Evolutionary conservation across 2,888 invertebrate species (phyloP), one percentile per base, ranked within the genome.

Genomic region (Ornithoptera alexandrae): DNA sequence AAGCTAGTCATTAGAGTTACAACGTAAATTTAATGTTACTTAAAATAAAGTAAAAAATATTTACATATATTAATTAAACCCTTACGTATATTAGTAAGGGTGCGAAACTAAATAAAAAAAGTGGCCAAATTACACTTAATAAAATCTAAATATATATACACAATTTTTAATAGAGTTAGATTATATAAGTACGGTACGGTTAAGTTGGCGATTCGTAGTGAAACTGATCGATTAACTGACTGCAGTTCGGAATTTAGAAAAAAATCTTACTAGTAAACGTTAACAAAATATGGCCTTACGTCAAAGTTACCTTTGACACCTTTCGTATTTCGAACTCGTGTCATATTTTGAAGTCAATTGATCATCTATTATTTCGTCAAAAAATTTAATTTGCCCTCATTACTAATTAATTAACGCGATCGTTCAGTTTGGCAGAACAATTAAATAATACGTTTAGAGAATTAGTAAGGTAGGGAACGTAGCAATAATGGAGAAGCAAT

Each of bases 121-220:
- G 93, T 92, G 93, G 93, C 93, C 93, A 93, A 93, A 93, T 90
- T 93, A 93, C 87, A 87, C 80, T 84, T 90, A 90, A 90, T 85
- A 83, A 87, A 89, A 90, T 90, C 87, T 87, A 90, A 90, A 91
- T 91, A 92, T 91, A 89, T 91, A 90, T 90, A 91, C 88, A 90
- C 87, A 83, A 83, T 85, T 88, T 88, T 88, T 85, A 85, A 86
- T 90, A 89, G 89, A 80, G 76, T 79, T 87, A 88, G 86, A 84
- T 71, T 82, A 80, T 79, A 76, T 84, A 81, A 82, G 81, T 83
- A 81, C 74, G 76, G 73, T 78, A 74, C 70, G 67, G 72, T 79
- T 81, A 78, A 77, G 78, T 81, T 82, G 74, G 73, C 76, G 70
- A 75, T 80, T 74, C 71, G 72, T 79, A 78, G 74, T 73, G 64